These are phyloP conservation scores for Lindbergichthys nudifrons DNA, from an alignment of 2,797 vertebrate genomes.

Conservation along the genomic window DNA sequence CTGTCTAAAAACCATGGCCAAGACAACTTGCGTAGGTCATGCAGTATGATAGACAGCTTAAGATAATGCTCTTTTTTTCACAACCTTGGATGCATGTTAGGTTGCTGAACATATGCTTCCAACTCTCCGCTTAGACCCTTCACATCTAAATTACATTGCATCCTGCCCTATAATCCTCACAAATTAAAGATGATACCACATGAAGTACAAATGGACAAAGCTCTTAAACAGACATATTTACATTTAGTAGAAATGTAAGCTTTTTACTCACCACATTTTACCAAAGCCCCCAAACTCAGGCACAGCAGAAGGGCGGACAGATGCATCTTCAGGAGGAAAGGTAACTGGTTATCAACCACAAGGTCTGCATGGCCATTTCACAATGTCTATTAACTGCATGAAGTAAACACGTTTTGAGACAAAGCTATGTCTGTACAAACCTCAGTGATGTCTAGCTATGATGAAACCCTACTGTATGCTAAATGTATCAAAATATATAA, in stretches of 20 bases:
- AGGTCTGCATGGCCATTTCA: background rate
- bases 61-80: background rate
- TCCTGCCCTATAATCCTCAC: background rate
- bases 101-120: no score
- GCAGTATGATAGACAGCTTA: background rate
- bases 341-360: background rate
- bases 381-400: background rate
- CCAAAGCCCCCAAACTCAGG: slow-evolving; percentile 35
- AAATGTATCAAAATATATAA: background rate
- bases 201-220: background rate
- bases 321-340: slow-evolving; percentile 44
- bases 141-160: background rate
- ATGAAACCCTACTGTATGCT: background rate
- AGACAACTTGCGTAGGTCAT: background rate
- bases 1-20: background rate
- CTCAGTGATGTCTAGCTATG: background rate
- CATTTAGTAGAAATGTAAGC: background rate
- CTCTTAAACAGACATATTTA: background rate
- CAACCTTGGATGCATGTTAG: background rate
- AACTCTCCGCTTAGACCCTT: background rate
- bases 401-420: background rate
- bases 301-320: slow-evolving; percentile 29
- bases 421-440: background rate
- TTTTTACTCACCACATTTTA: slow-evolving; percentile 53
- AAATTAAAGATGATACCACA: background rate